A percentile compares a stretch with the other conserved stretches of the same genome.
phyloP scores from a whole-genome alignment of 2,888 invertebrate species.

The Sphinx pinastri region DNA sequence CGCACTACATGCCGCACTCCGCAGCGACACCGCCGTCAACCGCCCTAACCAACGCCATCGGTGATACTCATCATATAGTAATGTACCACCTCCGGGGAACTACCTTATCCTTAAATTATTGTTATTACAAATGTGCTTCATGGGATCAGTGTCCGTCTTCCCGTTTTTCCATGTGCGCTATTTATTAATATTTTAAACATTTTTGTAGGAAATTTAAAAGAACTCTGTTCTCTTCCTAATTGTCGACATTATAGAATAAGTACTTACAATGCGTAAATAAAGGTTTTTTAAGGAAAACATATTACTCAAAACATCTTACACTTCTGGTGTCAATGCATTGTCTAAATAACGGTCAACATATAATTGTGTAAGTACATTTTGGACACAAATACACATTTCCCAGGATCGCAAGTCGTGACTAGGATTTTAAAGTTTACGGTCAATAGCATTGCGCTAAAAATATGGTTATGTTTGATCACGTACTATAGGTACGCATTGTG shows the following conservation, averaged over 20 bases:
- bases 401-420: constrained; percentile 64
- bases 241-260: background rate
- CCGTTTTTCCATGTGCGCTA: too few species aligned
- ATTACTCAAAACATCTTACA: background rate
- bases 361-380: background rate
- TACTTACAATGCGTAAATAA: background rate
- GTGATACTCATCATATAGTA: constrained; percentile 2
- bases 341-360: background rate
- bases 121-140: background rate
- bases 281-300: too few species aligned
- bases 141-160: background rate
- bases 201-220: too few species aligned
- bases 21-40: constrained; percentile 4
- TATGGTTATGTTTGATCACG: constrained; percentile 60
- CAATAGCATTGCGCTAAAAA: constrained; percentile 51
- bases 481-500: constrained; percentile 43
- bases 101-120: background rate
- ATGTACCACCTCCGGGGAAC: background rate
- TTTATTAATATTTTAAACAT: too few species aligned
- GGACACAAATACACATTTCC: constrained; percentile 49
- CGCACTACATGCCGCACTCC: constrained; percentile 37
- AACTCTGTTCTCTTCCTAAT: too few species aligned
- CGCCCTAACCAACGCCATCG: background rate
- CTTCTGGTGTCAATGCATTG: background rate
- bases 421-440: constrained; percentile 56